Evolutionary conservation across 2,888 invertebrate genomes (phyloP).

Genomic region (Tenthredo scrophulariae): DNA sequence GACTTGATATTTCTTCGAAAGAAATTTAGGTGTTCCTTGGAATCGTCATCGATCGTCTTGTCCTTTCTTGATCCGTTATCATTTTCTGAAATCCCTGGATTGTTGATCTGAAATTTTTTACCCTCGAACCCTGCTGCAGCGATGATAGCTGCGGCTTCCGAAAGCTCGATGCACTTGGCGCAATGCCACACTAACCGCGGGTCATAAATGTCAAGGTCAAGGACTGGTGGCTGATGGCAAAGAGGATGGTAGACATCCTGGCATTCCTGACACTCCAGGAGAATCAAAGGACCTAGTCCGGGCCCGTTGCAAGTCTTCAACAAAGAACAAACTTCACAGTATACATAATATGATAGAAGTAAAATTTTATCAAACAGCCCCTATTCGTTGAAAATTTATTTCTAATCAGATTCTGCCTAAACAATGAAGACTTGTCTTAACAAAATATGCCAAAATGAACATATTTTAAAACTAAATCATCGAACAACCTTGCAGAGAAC

Average conservation of each 20-base stretch:
- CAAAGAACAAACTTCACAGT: neutral
- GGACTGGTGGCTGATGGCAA: slow-evolving; percentile 70
- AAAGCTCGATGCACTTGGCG: slow-evolving; percentile 58
- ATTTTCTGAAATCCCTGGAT: neutral
- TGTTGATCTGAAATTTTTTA: neutral
- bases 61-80: neutral
- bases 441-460: neutral
- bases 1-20: slow-evolving; percentile 5
- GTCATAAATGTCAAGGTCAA: slow-evolving; percentile 67
- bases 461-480: neutral
- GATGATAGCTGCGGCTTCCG: slow-evolving; percentile 38
- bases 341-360: neutral
- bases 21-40: slow-evolving; percentile 24
- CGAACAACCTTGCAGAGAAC: slow-evolving; percentile 66
- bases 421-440: neutral
- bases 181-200: slow-evolving; percentile 71
- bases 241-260: slow-evolving; percentile 71
- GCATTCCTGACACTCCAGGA: slow-evolving; percentile 71
- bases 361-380: neutral
- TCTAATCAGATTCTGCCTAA: neutral
- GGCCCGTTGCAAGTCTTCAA: slow-evolving; percentile 69
- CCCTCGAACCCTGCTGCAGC: slow-evolving; percentile 1
- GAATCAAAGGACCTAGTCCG: slow-evolving; percentile 69
- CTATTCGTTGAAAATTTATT: neutral
- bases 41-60: neutral